Conservation (phyloP, 2,888 invertebrate species). For the Xanthorhoe spadicearia region DNA sequence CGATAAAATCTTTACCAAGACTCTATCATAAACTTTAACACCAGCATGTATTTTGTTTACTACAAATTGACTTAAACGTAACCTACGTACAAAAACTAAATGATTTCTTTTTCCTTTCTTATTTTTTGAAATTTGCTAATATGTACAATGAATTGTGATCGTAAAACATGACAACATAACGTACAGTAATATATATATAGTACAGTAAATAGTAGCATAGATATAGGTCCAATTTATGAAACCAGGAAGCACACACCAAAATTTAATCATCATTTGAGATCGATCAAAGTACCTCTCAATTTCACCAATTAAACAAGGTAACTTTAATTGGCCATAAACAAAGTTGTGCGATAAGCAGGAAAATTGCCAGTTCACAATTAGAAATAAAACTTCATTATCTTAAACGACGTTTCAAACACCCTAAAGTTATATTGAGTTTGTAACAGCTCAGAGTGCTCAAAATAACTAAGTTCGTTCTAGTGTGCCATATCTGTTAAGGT, state of each 20-base stretch:
- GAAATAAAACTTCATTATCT: slow-evolving; percentile 47
- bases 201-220: neutral
- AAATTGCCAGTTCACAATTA: slow-evolving; percentile 43
- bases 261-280: slow-evolving; percentile 12
- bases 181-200: too few relatives aligned
- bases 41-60: too few relatives aligned
- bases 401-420: slow-evolving; percentile 43
- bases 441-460: slow-evolving; percentile 17
- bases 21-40: neutral
- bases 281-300: slow-evolving; percentile 12
- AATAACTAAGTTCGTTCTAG: slow-evolving; percentile 6
- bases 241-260: neutral
- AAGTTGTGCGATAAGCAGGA: slow-evolving; percentile 38
- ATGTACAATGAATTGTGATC: too few relatives aligned
- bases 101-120: too few relatives aligned
- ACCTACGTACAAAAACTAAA: too few relatives aligned
- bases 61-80: too few relatives aligned
- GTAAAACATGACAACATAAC: too few relatives aligned
- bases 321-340: slow-evolving; percentile 42
- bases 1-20: neutral
- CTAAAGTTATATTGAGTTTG: slow-evolving; percentile 46
- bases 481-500: neutral
- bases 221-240: neutral
- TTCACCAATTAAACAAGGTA: slow-evolving; percentile 18
- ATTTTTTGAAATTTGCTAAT: too few relatives aligned